Conservation (phyloP, 2,797 vertebrate species). For the Morus bassanus region DNA sequence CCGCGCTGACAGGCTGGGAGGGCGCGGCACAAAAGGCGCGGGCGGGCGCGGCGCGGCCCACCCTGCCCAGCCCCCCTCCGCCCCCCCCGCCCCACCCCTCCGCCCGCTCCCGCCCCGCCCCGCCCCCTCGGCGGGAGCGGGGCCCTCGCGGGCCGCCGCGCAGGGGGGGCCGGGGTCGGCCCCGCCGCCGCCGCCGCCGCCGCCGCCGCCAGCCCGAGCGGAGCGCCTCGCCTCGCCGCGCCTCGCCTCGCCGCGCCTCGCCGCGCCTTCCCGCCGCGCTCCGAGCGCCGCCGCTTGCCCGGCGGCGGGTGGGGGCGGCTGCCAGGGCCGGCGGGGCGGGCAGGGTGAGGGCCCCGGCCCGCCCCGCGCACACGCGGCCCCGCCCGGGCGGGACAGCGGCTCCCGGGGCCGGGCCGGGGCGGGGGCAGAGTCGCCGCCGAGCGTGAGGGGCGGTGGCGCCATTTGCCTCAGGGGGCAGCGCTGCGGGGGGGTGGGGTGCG, state of each 20-base stretch:
- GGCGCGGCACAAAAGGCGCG: conserved; percentile 9
- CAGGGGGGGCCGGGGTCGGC: background rate
- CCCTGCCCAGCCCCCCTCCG: background rate
- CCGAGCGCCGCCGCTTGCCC: background rate
- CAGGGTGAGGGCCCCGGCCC: background rate
- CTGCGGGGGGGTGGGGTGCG: too few species aligned
- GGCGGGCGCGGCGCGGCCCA: background rate
- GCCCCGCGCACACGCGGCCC: background rate
- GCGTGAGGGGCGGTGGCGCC: background rate
- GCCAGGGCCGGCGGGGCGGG: background rate
- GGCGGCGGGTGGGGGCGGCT: background rate
- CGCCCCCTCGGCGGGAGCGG: background rate
- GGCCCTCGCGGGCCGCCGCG: background rate
- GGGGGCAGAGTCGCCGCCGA: too few species aligned
- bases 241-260: too few species aligned
- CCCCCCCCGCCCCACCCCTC: background rate
- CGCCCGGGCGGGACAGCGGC: background rate
- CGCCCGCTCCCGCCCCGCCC: background rate
- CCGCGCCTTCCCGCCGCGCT: conserved; percentile 18
- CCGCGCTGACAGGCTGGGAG: background rate
- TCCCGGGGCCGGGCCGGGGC: too few species aligned
- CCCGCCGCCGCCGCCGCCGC: background rate
- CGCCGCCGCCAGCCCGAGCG: background rate
- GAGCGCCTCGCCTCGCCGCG: too few species aligned
- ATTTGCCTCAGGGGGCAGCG: background rate